Evolutionary conservation across 2,113 vertebrate species (phyloP), one percentile per base, ranked within the genome.

Genomic region (Caloenas nicobarica): DNA sequence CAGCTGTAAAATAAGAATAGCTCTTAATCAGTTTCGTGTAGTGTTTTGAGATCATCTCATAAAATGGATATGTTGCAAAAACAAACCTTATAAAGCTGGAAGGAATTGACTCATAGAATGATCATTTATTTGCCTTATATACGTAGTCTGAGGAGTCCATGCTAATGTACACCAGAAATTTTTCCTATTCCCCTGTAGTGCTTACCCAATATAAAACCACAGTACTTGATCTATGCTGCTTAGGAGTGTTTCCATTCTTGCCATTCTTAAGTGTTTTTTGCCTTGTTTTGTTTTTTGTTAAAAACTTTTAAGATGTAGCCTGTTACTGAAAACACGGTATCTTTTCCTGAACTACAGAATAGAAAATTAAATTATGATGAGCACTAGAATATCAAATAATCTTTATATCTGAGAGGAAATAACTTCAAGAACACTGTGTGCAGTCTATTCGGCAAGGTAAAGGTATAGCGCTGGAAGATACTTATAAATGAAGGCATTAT

Each of bases 1-100:
- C 26, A 82, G 18, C 13, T 93, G 61, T 84, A 88, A 96, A 91
- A 53, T 81, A 92, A 69, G 44, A 88, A 89, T n/a, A 89, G 77
- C 33, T 51, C 34, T 86, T 61, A 56, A 65, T 61, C 22, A 24
- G 13, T 65, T 80, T 42, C 77, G 13, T 26, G 26, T 68, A 65
- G n/a, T 48, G 11, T 44, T 91, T 94, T 66, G 78, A 89, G 57
- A 88, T 60, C 33, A 11, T 89, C 33, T 85, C 19, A 85, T 65
- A 72, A 91, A 92, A 82, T 76, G 29, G 23, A 56, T 16, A 15
- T 64, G 16, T 68, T 25, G 22, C 36, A 69, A 84, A 91, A 87
- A 78, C 17, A 48, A 22, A 65, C 8, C 13, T 74, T 34, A 77
- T 50, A 58, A 76, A 89, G 40, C 29, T 57, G 34, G 44, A 62